phyloP scores from a whole-genome alignment of 2,113 vertebrate species.

The Cavia aperea region DNA sequence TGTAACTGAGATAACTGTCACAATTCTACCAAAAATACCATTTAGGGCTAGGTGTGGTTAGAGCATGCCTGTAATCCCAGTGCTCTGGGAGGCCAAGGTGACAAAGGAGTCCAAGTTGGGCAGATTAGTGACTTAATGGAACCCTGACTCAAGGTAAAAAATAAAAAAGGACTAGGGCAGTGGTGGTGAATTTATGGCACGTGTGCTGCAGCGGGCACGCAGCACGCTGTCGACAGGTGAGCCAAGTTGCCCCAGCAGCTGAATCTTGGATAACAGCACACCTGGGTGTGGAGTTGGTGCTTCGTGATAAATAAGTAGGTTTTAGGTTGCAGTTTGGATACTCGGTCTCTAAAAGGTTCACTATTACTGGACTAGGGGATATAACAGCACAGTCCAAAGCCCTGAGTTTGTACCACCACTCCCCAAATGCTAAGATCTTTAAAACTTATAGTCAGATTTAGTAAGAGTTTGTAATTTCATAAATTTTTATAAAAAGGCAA shows the following conservation, averaged over 20 bases:
- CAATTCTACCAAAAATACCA: neutral
- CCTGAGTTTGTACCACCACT: neutral
- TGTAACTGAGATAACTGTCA: neutral
- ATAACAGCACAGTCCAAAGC: neutral
- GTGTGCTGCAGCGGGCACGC: neutral
- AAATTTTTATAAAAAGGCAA: neutral
- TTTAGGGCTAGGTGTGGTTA: neutral
- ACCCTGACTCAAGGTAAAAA: neutral
- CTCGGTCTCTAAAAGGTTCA: neutral
- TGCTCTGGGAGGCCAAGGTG: neutral
- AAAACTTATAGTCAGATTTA: conserved; percentile 4
- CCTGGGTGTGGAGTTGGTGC: neutral
- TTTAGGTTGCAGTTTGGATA: neutral
- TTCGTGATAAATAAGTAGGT: neutral
- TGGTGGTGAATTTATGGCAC: neutral
- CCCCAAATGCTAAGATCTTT: neutral
- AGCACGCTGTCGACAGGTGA: too few species aligned
- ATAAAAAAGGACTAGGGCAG: neutral
- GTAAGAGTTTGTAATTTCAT: neutral
- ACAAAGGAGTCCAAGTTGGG: neutral
- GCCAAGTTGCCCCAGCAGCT: neutral
- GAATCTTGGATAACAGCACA: neutral
- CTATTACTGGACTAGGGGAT: neutral
- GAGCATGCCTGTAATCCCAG: neutral
- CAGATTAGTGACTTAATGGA: neutral